A percentile compares a stretch with the other conserved stretches of the same genome.
Evolutionary conservation across 2,888 invertebrate species (phyloP).

Genomic region (Melinaea menophilus): DNA sequence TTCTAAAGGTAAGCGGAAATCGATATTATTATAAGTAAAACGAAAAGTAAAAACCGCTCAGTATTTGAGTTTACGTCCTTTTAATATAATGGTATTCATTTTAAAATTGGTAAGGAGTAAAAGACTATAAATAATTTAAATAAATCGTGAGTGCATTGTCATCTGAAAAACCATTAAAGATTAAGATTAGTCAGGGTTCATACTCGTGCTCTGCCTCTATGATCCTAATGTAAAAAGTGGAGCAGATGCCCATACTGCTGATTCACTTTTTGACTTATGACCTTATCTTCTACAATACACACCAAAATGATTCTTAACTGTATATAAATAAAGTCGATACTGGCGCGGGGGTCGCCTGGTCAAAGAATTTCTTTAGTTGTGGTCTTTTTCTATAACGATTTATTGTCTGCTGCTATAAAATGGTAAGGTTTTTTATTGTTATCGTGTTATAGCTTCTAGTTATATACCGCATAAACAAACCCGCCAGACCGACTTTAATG

Average conservation of each 20-base stretch:
- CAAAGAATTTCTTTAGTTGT: constrained; percentile 15
- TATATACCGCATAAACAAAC: background rate
- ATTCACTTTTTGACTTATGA: constrained; percentile 46
- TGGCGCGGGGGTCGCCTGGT: background rate
- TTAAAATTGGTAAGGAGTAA: background rate
- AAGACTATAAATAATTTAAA: background rate
- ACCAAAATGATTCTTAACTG: constrained; percentile 9
- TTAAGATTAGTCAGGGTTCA: constrained; percentile 33
- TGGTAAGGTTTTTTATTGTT: constrained; percentile 15
- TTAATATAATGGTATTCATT: background rate
- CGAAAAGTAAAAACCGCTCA: constrained; percentile 1
- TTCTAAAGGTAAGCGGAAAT: constrained; percentile 28
- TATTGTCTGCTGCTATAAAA: constrained; percentile 15
- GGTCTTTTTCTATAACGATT: constrained; percentile 21
- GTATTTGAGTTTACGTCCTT: background rate
- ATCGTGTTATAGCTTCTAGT: constrained; percentile 7
- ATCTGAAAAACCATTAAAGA: constrained; percentile 28
- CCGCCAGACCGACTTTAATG: background rate
- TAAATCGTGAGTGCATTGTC: constrained; percentile 10
- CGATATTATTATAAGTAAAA: constrained; percentile 18
- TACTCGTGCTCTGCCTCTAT: constrained; percentile 30
- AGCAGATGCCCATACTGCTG: constrained; percentile 63
- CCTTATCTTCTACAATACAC: constrained; percentile 20
- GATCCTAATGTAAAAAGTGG: constrained; percentile 41
- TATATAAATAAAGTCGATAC: constrained; percentile 14